Conservation (phyloP, 2,113 vertebrate species). For the Mastomys coucha region DNA sequence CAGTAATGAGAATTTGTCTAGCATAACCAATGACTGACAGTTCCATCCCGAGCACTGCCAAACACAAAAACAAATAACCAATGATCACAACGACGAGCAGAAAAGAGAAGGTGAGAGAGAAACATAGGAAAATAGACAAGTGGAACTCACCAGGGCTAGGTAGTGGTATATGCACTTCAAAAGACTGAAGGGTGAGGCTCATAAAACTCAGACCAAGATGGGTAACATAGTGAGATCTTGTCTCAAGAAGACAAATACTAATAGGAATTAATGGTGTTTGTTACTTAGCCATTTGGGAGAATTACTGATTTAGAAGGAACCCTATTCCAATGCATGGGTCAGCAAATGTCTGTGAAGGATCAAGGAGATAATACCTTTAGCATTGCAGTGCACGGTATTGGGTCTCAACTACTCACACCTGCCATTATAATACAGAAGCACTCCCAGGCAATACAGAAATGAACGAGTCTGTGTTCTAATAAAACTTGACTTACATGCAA, state of each 20-base stretch:
- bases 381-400: background rate
- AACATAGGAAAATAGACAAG: background rate
- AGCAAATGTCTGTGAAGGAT: background rate
- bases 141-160: background rate
- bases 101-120: background rate
- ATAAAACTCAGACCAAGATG: background rate
- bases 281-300: background rate
- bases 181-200: background rate
- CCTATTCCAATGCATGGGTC: background rate
- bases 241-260: background rate
- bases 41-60: background rate
- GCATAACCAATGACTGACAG: too few species aligned
- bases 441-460: background rate
- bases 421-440: background rate
- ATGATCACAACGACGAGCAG: background rate
- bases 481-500: slow-evolving; percentile 23
- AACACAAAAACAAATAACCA: background rate
- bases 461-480: background rate
- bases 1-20: background rate
- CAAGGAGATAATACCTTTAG: background rate
- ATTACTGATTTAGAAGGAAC: background rate
- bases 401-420: background rate
- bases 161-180: background rate
- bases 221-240: background rate
- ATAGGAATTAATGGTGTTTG: background rate